These are phyloP conservation scores for Thymelicus sylvestris DNA, from an alignment of 2,888 invertebrate species.

Conservation along the genomic window DNA sequence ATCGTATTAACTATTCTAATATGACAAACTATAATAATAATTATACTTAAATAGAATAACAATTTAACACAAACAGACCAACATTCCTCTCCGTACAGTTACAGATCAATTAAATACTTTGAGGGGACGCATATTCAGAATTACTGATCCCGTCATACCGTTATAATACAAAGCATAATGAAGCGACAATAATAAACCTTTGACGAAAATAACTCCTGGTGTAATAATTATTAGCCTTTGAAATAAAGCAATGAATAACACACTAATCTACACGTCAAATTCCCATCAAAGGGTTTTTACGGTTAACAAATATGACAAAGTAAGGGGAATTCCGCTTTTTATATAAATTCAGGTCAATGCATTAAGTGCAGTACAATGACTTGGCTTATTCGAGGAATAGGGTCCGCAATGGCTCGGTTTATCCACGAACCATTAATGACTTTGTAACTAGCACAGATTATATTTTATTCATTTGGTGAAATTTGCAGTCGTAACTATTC, in stretches of 20 bases:
- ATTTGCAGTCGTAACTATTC: background rate
- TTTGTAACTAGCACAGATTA: slow-evolving; percentile 4
- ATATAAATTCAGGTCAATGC: slow-evolving; percentile 48
- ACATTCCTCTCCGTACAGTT: too few relatives aligned
- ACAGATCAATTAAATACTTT: too few relatives aligned
- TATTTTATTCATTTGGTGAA: slow-evolving; percentile 5
- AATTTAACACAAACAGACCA: too few relatives aligned
- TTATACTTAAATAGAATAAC: too few relatives aligned
- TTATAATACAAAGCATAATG: too few relatives aligned
- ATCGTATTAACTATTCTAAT: too few relatives aligned
- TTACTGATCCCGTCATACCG: too few relatives aligned
- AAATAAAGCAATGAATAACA: background rate
- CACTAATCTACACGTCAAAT: slow-evolving; percentile 8
- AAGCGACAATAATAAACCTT: too few relatives aligned
- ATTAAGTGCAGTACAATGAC: slow-evolving; percentile 59
- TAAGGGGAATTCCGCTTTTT: slow-evolving; percentile 45
- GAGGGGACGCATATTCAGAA: too few relatives aligned
- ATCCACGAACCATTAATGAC: slow-evolving; percentile 46
- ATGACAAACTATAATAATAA: too few relatives aligned
- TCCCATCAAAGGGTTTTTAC: slow-evolving; percentile 24
- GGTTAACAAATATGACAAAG: slow-evolving; percentile 34
- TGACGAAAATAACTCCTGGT: too few relatives aligned
- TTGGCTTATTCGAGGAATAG: slow-evolving; percentile 59
- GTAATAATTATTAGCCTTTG: background rate
- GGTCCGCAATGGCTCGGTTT: slow-evolving; percentile 59